Evolutionary conservation across 2,113 vertebrate genomes (phyloP).

Genomic region (Dissostichus mawsoni): DNA sequence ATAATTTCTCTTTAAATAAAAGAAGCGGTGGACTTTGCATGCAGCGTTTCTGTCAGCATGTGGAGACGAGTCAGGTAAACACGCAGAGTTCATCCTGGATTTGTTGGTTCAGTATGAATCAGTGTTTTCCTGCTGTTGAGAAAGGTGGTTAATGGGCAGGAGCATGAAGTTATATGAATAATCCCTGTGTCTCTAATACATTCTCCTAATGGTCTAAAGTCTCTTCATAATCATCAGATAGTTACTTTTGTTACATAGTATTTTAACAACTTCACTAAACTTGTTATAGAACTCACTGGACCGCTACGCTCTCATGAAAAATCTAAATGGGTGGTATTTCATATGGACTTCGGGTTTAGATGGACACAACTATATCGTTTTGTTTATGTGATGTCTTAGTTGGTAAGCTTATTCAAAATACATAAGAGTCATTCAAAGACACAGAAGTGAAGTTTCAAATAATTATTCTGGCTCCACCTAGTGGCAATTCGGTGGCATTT

Average conservation of each 20-base stretch:
- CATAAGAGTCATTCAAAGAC: neutral
- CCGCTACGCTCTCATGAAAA: neutral
- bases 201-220: slow-evolving; percentile 63
- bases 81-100: slow-evolving; percentile 62
- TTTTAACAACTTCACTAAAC: slow-evolving; percentile 53
- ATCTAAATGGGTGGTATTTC: neutral
- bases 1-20: slow-evolving; percentile 20
- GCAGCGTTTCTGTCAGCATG: slow-evolving; percentile 66
- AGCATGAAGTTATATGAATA: slow-evolving; percentile 78
- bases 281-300: neutral
- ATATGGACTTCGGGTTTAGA: slow-evolving; percentile 1
- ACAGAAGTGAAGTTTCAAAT: neutral
- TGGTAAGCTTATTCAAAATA: neutral
- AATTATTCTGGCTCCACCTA: slow-evolving; percentile 59
- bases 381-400: neutral
- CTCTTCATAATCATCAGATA: slow-evolving; percentile 60
- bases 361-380: neutral
- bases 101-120: slow-evolving; percentile 62
- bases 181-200: slow-evolving; percentile 79
- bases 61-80: slow-evolving; percentile 59
- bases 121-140: slow-evolving; percentile 52
- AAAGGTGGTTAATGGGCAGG: slow-evolving; percentile 38
- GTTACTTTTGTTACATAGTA: slow-evolving; percentile 12
- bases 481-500: slow-evolving; percentile 38
- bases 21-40: slow-evolving; percentile 61